Conservation (phyloP, 2,797 vertebrate genomes). For the Sternotherus odoratus region DNA sequence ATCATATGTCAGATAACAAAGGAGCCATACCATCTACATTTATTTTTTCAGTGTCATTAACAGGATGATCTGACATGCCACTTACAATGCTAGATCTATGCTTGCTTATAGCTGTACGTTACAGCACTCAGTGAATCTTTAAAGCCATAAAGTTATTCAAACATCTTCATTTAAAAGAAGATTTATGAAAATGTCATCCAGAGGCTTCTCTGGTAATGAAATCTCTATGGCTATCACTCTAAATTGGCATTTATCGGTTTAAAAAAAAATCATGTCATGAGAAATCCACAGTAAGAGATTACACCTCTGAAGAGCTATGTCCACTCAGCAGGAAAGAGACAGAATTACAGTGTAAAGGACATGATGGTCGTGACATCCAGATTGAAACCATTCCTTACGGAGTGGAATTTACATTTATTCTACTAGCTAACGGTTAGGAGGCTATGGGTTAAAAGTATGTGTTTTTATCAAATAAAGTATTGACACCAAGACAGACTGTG, state of each 20-base stretch:
- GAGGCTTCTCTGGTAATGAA: slow-evolving; percentile 22
- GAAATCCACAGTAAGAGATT: background rate
- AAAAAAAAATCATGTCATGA: background rate
- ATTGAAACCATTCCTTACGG: background rate
- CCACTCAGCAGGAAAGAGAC: background rate
- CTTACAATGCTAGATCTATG: background rate
- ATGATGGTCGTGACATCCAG: background rate
- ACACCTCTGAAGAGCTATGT: background rate
- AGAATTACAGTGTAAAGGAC: background rate
- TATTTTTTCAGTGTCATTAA: background rate
- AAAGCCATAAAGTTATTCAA: background rate
- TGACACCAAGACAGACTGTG: background rate
- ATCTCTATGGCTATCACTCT: background rate
- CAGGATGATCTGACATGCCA: background rate
- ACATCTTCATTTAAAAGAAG: slow-evolving; percentile 1
- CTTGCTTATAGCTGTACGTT: background rate
- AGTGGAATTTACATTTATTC: background rate
- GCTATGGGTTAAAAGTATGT: slow-evolving; percentile 3
- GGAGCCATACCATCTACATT: background rate
- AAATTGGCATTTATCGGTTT: background rate
- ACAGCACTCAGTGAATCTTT: background rate
- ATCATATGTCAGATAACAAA: background rate
- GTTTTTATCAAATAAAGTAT: slow-evolving; percentile 20
- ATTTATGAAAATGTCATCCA: background rate
- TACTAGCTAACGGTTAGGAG: background rate